Evolutionary conservation across 2,888 invertebrate species (phyloP).

Genomic region (Platypus cylindrus): DNA sequence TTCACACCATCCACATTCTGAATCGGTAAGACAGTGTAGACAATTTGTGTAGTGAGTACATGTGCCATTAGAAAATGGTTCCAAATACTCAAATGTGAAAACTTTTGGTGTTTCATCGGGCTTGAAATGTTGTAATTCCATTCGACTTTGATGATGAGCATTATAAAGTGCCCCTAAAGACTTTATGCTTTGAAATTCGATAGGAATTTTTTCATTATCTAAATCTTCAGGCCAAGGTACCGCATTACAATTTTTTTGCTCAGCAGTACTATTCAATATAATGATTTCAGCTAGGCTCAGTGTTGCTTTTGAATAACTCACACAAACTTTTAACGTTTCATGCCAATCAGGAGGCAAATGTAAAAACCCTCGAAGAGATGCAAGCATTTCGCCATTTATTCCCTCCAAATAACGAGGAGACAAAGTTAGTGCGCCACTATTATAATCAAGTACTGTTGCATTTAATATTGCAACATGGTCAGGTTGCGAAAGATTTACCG

Average conservation of each 20-base stretch:
- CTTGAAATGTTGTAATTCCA: slow-evolving; percentile 68
- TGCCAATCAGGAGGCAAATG: slow-evolving; percentile 67
- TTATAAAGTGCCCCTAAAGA: slow-evolving; percentile 38
- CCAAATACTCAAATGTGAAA: slow-evolving; percentile 79
- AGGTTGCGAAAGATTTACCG: slow-evolving; percentile 77
- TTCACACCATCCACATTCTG: slow-evolving; percentile 88
- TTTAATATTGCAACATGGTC: slow-evolving; percentile 39
- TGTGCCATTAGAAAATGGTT: slow-evolving; percentile 72
- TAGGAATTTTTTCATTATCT: slow-evolving; percentile 24
- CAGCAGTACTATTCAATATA: slow-evolving; percentile 48
- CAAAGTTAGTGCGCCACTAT: slow-evolving; percentile 31
- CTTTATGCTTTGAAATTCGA: slow-evolving; percentile 38
- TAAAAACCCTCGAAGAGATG: slow-evolving; percentile 68
- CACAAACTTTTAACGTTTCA: slow-evolving; percentile 64
- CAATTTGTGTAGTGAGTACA: slow-evolving; percentile 73
- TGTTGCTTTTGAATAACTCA: slow-evolving; percentile 62
- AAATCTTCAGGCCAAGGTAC: slow-evolving; percentile 38
- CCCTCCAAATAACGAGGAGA: slow-evolving; percentile 8
- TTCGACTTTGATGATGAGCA: slow-evolving; percentile 56
- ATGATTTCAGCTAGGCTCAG: slow-evolving; percentile 41
- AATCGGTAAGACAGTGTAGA: slow-evolving; percentile 75
- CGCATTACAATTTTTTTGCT: slow-evolving; percentile 53
- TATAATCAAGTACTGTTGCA: slow-evolving; percentile 46
- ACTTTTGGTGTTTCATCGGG: slow-evolving; percentile 58
- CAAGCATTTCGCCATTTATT: slow-evolving; percentile 55